Base-by-base conservation (phyloP, 2,888 invertebrate species). In the Seira ritae region DNA sequence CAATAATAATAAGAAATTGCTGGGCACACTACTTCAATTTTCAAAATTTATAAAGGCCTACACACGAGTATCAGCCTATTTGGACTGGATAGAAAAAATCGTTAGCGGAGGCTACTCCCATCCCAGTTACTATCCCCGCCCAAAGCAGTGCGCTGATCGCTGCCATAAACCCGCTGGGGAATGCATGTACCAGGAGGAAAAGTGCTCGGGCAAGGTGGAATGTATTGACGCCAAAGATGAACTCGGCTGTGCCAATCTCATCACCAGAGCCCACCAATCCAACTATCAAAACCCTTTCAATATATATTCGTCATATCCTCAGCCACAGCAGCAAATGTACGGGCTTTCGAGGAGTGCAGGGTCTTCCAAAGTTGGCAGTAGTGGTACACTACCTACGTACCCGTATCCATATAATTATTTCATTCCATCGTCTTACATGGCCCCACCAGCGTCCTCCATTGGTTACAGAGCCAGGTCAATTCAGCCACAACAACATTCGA, bases 141-240 rank as follows among this genome's bases (percentile, higher is more conserved):
- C 82, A 1, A 31, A 73, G 46, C 60, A 74, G 15, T 83, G 83
- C 20, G 17, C 69, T 0, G 70, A 68, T 6, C 68, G 60, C 20
- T 87, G 87, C 50, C 71, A 55, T 37, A 80, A 84, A 37, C 12
- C 85, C 10, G 88, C 94, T 46, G 92, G 92, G 8, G 94, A 93
- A 90, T 97, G 96, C 90, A 91, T 96, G 20, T 92, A 95, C 0
- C 92, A 91, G 37, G 92, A 92, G 85, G 91, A 93, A 86, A 93
- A 93, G 73, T 97, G 96, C 90, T 94, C 97, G 90, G 93, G 93
- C 89, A 91, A 93, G 60, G 93, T 95, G 0, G 96, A 85, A 10
- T 87, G 87, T 50, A 37, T 69, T 0, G 50, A 55, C 19, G 84
- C 76, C 0, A 78, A 86, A 24, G 87, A 87, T 72, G 87, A 87